Conservation (phyloP, 2,888 invertebrate species). For the Acanthoscelides obtectus region DNA sequence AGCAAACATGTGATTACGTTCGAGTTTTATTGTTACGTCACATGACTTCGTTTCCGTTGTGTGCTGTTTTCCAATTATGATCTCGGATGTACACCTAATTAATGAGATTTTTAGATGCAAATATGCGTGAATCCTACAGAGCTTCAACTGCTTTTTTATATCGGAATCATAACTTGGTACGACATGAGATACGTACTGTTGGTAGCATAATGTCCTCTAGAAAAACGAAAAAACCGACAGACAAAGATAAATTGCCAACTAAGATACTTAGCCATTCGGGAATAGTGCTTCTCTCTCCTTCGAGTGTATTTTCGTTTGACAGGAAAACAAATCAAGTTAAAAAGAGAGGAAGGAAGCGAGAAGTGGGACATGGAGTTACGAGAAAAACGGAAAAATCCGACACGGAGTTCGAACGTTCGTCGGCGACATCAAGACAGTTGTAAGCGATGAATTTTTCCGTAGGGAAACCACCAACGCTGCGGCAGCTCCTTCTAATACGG, state of each 20-base stretch:
- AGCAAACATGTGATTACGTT: neutral
- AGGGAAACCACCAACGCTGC: neutral
- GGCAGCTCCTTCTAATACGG: constrained; percentile 25
- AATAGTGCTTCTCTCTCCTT: neutral
- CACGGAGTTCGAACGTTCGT: neutral
- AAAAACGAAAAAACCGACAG: too few relatives aligned
- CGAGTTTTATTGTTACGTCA: neutral
- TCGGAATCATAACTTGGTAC: too few relatives aligned
- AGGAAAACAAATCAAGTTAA: neutral
- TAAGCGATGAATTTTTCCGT: neutral
- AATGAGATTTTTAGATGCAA: neutral
- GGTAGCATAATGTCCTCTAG: too few relatives aligned
- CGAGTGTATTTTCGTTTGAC: neutral
- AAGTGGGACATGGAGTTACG: neutral
- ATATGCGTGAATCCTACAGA: neutral
- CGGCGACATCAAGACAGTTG: neutral
- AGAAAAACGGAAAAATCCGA: neutral
- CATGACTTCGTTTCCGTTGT: neutral
- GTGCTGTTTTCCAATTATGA: neutral
- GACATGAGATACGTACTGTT: too few relatives aligned
- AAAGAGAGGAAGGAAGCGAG: neutral
- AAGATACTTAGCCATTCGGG: too few relatives aligned
- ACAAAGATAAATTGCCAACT: too few relatives aligned
- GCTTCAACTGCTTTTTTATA: neutral
- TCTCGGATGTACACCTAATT: neutral